A percentile compares a stretch with the other conserved stretches of the same genome.
phyloP scores from a whole-genome alignment of 1,140 invertebrate genomes.

The Chironomus striatipennis region DNA sequence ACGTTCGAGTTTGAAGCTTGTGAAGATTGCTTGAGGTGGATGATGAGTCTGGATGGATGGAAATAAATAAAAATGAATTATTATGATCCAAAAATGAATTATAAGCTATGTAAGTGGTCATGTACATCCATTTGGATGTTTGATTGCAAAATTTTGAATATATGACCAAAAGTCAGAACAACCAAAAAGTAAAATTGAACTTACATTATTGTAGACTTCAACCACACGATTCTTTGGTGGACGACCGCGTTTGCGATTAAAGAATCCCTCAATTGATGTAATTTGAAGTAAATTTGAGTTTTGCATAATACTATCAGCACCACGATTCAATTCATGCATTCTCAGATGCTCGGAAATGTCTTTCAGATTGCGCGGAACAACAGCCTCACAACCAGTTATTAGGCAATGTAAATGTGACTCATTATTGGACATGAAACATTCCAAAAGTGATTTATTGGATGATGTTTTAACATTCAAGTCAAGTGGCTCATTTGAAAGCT shows the following conservation, averaged over 20 bases:
- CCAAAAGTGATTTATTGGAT: constrained; percentile 18
- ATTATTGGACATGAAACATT: constrained; percentile 25
- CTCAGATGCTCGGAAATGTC: constrained; percentile 26
- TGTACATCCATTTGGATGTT: too few species aligned
- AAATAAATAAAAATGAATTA: constrained; percentile 29
- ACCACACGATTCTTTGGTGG: constrained; percentile 88
- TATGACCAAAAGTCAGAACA: background rate
- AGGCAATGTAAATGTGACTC: constrained; percentile 25
- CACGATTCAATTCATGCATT: constrained; percentile 26
- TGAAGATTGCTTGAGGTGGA: constrained; percentile 84
- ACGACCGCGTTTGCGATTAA: constrained; percentile 79
- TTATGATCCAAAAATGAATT: background rate
- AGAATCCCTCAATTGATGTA: constrained; percentile 43
- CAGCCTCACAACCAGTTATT: constrained; percentile 25
- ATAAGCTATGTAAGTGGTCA: background rate
- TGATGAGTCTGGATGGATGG: constrained; percentile 44
- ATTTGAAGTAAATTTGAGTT: constrained; percentile 31
- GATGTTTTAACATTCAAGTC: constrained; percentile 25
- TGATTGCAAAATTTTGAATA: too few species aligned
- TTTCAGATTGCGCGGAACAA: constrained; percentile 5
- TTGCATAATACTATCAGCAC: constrained; percentile 24
- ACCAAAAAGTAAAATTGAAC: constrained; percentile 32
- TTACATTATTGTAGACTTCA: constrained; percentile 74
- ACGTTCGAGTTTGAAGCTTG: constrained; percentile 76
- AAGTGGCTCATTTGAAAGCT: constrained; percentile 7